Conservation (phyloP, 2,888 invertebrate species). For the Apoda limacodes region DNA sequence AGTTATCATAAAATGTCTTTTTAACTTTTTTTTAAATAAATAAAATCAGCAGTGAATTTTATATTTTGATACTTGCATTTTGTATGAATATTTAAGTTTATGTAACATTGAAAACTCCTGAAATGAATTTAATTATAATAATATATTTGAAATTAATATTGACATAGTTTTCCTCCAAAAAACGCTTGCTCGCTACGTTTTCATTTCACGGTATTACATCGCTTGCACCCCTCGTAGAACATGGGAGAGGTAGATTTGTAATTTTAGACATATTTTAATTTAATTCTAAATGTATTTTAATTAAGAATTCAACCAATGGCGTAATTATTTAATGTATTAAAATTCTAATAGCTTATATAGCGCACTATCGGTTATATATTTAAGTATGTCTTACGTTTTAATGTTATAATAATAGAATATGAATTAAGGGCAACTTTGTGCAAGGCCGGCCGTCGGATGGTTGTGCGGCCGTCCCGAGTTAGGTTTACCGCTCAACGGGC, state of each 20-base stretch:
- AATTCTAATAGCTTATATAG: slow-evolving; percentile 50
- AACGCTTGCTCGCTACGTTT: no score
- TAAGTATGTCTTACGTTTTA: slow-evolving; percentile 44
- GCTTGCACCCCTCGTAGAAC: slow-evolving; percentile 41
- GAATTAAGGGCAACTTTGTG: slow-evolving; percentile 57
- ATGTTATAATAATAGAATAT: slow-evolving; percentile 41
- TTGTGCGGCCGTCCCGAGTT: slow-evolving; percentile 15
- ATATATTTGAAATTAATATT: no score
- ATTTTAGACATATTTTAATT: slow-evolving; percentile 49
- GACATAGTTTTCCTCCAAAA: no score
- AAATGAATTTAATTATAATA: no score
- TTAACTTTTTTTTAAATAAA: no score
- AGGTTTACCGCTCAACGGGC: slow-evolving; percentile 44
- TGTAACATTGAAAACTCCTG: no score
- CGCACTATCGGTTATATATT: slow-evolving; percentile 43
- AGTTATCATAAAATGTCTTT: no score
- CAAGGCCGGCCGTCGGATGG: no score
- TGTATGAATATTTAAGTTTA: no score
- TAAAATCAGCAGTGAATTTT: no score
- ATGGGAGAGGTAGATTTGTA: slow-evolving; percentile 47
- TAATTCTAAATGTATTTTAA: slow-evolving; percentile 47
- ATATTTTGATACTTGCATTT: no score
- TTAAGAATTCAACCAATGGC: slow-evolving; percentile 55
- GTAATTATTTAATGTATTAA: slow-evolving; percentile 44
- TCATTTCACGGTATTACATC: no score